A percentile compares a stretch with the other conserved stretches of the same genome.
Conservation (phyloP, 2,797 vertebrate genomes). For the Ataeniobius toweri region DNA sequence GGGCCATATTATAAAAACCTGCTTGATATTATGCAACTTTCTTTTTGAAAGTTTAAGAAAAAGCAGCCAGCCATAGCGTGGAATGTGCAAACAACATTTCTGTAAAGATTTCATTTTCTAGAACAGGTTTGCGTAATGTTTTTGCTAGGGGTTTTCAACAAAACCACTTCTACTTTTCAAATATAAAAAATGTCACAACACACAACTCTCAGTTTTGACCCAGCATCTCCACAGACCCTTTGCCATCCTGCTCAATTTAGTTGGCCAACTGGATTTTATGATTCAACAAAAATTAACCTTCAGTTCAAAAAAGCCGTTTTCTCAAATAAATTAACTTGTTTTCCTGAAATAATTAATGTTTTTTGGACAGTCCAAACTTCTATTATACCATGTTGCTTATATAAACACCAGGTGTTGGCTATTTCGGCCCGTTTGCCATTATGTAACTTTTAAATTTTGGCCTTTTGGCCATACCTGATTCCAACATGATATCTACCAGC, state of each 20-base stretch:
- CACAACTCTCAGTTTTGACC: not conserved
- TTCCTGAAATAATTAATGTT: not conserved
- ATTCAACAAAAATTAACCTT: not conserved
- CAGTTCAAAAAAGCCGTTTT: not conserved
- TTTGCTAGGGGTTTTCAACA: not conserved
- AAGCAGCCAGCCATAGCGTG: not conserved
- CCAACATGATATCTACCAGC: no score
- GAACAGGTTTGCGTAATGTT: not conserved
- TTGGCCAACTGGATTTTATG: not conserved
- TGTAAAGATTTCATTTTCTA: slow-evolving; percentile 6
- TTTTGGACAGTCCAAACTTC: not conserved
- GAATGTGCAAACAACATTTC: not conserved
- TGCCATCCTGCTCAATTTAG: not conserved
- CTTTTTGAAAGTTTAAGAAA: slow-evolving; percentile 2
- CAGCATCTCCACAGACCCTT: not conserved
- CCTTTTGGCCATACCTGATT: no score
- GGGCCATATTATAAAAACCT: slow-evolving; percentile 55
- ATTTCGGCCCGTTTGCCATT: no score
- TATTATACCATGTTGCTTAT: not conserved
- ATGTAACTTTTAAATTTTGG: no score
- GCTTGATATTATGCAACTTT: slow-evolving; percentile 33
- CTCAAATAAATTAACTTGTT: not conserved
- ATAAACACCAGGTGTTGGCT: not conserved
- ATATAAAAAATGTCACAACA: not conserved
- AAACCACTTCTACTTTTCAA: not conserved